Percentiles rank a stretch among this genome's conserved stretches.
These are phyloP conservation scores for Sepiola atlantica DNA, from an alignment of 2,888 invertebrate genomes.

Conservation along the genomic window DNA sequence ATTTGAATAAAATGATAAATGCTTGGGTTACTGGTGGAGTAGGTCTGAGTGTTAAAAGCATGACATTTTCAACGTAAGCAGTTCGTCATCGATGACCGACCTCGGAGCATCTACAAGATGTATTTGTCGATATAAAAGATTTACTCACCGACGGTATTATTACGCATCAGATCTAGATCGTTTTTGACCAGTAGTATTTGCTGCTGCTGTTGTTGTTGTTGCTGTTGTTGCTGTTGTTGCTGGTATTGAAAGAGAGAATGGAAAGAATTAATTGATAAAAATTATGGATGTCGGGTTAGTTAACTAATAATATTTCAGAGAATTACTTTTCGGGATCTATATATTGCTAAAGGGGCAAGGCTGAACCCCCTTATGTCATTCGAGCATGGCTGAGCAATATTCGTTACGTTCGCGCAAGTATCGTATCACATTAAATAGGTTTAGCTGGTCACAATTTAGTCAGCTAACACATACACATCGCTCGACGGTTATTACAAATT, in stretches of 20 bases:
- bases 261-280: not conserved
- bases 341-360: not conserved
- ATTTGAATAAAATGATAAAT: no score
- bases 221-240: not conserved
- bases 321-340: not conserved
- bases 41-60: no score
- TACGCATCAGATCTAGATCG: not conserved
- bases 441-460: no score
- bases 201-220: not conserved
- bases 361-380: not conserved
- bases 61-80: no score
- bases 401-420: not conserved
- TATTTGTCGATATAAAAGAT: not conserved
- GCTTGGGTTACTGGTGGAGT: no score
- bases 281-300: not conserved
- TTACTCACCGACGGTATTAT: constrained; percentile 19
- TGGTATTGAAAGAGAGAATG: not conserved
- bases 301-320: no score
- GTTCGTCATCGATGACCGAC: no score
- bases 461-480: not conserved
- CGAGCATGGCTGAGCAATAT: not conserved
- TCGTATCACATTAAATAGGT: not conserved
- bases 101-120: no score
- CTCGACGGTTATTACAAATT: no score
- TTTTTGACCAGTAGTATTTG: not conserved